A percentile compares a stretch with the other conserved stretches of the same genome.
phyloP scores from a whole-genome alignment of 1,140 invertebrate genomes.

The Varroa destructor region DNA sequence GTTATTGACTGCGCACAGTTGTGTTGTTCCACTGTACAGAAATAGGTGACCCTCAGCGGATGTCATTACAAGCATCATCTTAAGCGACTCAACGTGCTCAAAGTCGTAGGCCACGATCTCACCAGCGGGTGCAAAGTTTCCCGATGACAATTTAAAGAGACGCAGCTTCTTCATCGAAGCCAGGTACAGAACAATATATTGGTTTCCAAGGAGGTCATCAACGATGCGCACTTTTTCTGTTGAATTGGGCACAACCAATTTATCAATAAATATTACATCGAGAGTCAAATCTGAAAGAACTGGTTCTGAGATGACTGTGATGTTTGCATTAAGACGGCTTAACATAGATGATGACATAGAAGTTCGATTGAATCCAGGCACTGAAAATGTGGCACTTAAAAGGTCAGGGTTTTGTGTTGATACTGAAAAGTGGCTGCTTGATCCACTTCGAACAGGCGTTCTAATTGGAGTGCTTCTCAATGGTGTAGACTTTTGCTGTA shows the following conservation, averaged over 20 bases:
- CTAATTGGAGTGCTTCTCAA: constrained; percentile 22
- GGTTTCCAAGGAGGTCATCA: neutral
- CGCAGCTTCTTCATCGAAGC: constrained; percentile 3
- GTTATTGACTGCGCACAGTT: neutral
- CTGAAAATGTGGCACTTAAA: constrained; percentile 1
- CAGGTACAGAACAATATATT: neutral
- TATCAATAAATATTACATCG: constrained; percentile 16
- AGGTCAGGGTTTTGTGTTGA: neutral
- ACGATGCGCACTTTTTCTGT: constrained; percentile 14
- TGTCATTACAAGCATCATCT: constrained; percentile 22
- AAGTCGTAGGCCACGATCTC: constrained; percentile 12
- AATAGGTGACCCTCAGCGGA: neutral
- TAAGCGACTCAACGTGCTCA: constrained; percentile 9
- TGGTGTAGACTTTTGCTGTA: constrained; percentile 19
- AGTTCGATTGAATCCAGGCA: constrained; percentile 16
- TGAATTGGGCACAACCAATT: neutral
- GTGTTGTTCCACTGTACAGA: constrained; percentile 3
- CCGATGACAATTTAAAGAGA: neutral
- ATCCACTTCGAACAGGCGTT: neutral
- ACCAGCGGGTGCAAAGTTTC: neutral
- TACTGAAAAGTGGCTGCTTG: neutral
- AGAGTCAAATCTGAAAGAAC: constrained; percentile 21
- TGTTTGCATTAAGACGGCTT: constrained; percentile 16
- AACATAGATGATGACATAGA: constrained; percentile 15
- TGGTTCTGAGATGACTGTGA: constrained; percentile 15